Evolutionary conservation across 2,113 vertebrate species (phyloP).

Genomic region (Vidua chalybeata): DNA sequence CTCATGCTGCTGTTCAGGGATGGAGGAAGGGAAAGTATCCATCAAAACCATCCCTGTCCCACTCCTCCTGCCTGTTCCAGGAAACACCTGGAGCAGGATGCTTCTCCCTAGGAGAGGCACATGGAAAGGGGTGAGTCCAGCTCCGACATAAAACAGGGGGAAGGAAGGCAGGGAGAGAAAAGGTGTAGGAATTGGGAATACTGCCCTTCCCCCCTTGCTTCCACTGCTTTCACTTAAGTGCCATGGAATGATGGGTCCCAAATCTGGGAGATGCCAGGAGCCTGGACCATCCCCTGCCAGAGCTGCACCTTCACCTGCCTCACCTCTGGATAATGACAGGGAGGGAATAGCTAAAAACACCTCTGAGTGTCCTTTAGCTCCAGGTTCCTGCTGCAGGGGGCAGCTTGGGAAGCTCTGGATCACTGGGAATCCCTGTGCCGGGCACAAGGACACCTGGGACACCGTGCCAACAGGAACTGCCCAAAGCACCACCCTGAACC

Average conservation of each 20-base stretch:
- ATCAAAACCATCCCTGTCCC: not conserved
- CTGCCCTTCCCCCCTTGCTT: not conserved
- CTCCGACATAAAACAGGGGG: fast-evolving
- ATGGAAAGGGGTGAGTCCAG: not conserved
- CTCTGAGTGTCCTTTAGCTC: fast-evolving
- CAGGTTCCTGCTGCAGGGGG: fast-evolving
- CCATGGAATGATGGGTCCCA: not conserved
- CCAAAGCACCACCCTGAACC: not conserved
- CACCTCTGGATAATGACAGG: fast-evolving
- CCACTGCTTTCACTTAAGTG: not conserved
- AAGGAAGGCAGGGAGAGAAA: not conserved
- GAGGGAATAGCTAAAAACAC: not conserved
- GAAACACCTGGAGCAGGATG: not conserved
- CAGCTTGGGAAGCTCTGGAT: not conserved
- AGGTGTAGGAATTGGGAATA: not conserved
- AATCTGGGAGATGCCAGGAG: not conserved
- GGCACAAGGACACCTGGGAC: not conserved
- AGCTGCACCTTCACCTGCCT: not conserved
- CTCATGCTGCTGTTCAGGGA: not conserved
- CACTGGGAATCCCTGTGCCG: not conserved
- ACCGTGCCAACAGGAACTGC: not conserved
- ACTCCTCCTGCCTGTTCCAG: not conserved
- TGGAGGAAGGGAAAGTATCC: not conserved
- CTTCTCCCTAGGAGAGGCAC: not conserved
- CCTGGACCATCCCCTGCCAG: fast-evolving